Conservation (phyloP, 2,888 invertebrate genomes). For the Oscheius sp. region DNA sequence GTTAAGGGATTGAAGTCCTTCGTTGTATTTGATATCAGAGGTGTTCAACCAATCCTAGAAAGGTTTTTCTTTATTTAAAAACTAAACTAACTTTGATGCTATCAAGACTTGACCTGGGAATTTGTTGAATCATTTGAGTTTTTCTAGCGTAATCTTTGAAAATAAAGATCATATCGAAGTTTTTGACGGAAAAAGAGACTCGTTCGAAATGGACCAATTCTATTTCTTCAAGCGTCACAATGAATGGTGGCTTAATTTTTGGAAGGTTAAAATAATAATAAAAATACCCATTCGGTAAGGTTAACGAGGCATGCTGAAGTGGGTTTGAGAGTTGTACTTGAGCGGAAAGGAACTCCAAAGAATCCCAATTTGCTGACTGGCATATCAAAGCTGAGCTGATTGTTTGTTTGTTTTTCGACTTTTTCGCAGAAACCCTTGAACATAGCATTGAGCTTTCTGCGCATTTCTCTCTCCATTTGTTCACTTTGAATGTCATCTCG, state of each 20-base stretch:
- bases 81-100: conserved; percentile 98
- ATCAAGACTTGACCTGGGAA: conserved; percentile 98
- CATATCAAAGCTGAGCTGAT: conserved; percentile 96
- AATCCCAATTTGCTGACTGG: conserved; percentile 98
- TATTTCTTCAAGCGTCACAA: conserved; percentile 88
- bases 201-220: conserved; percentile 98
- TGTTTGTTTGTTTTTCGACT: conserved; percentile 88
- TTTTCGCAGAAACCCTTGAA: conserved; percentile 99
- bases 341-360: conserved; percentile 94
- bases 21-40: conserved; percentile 94
- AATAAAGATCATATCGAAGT: conserved; percentile 99
- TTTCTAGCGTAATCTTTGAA: conserved; percentile 96
- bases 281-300: conserved; percentile 85
- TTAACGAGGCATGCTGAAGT: conserved; percentile 95
- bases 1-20: conserved; percentile 96
- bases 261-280: conserved; percentile 22
- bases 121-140: conserved; percentile 95
- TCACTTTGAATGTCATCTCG: conserved; percentile 97
- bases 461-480: conserved; percentile 93
- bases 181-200: conserved; percentile 96
- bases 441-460: conserved; percentile 94
- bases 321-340: conserved; percentile 80
- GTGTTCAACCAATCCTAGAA: conserved; percentile 74
- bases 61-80: background rate
- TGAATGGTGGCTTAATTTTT: conserved; percentile 94